Conservation (phyloP, 2,888 invertebrate species). For the Plagiodera versicolora region DNA sequence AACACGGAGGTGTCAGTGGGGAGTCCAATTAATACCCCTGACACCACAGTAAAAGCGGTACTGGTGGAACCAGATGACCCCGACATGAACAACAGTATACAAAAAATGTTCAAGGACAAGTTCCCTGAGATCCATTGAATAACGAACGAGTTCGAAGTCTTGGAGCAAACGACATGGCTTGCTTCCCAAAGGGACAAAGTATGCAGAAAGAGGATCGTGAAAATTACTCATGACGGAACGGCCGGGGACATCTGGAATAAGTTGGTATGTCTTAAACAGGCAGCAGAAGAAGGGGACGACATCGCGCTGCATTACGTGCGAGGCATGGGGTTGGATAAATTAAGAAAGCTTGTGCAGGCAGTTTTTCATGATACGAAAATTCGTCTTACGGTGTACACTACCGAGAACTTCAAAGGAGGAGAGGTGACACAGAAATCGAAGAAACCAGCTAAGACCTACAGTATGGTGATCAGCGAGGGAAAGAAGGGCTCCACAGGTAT, state of each 20-base stretch:
- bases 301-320: not conserved
- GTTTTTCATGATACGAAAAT: not conserved
- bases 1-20: constrained; percentile 6
- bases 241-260: not conserved
- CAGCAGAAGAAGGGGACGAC: not conserved
- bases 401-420: not conserved
- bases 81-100: constrained; percentile 2
- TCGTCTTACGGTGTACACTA: not conserved
- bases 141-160: not conserved
- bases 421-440: not conserved
- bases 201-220: not conserved
- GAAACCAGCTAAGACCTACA: not conserved
- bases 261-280: not conserved
- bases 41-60: constrained; percentile 8
- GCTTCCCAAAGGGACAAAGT: not conserved
- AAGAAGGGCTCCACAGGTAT: not conserved
- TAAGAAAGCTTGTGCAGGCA: not conserved
- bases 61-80: not conserved
- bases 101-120: constrained; percentile 6
- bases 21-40: not conserved
- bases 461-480: not conserved
- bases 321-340: not conserved
- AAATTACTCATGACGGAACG: not conserved
- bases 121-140: not conserved
- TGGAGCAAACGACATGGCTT: not conserved